Evolutionary conservation across 2,797 vertebrate genomes (phyloP), one percentile per base, ranked within the genome.

Genomic region (Poliocrania exsul): DNA sequence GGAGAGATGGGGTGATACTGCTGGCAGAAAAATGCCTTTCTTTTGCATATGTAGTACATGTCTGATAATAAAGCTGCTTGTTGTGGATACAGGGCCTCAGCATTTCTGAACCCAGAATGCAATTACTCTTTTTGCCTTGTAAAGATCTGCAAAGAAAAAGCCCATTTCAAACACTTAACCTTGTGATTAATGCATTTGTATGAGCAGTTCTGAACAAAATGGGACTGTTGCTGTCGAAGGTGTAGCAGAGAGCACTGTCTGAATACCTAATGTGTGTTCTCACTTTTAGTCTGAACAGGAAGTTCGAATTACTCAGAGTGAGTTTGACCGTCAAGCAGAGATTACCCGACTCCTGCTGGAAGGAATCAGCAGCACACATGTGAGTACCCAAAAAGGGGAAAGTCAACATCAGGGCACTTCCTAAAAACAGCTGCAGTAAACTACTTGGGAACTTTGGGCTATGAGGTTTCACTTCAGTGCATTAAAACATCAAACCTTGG

Each of bases 261-360:
- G 61, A 72, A 66, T 21, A 21, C 31, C 66, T 95, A 31, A 96
- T 3, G 13, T 86, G 38, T 46, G 16, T 81, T 58, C 67, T 84
- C 64, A 10, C 94, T 95, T 96, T 81, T 79, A 99, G 99, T 99
- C 99, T n/a, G 99, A 99, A 97, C 99, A 99, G 98, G 99, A 99
- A 98, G 95, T 99, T 79, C 98, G 99, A 95, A 99, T 99, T 98
- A 99, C 99, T 61, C 99, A 99, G 97, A 99, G 99, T 51, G 99
- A 99, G 91, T 99, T 99, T 91, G 99, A 99, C 97, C 98, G 99
- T 24, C 99, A 99, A 94, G 99, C 99, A 29, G 99, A 99, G 98
- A 99, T 99, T 97, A 99, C 99, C 92, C 98, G 99, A 53, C 98
- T 99, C 92, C 98, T 99, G 90, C 97, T 99, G 57, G 99, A 99